Evolutionary conservation across 2,797 vertebrate species (phyloP).

Genomic region (Lophotriccus pileatus): DNA sequence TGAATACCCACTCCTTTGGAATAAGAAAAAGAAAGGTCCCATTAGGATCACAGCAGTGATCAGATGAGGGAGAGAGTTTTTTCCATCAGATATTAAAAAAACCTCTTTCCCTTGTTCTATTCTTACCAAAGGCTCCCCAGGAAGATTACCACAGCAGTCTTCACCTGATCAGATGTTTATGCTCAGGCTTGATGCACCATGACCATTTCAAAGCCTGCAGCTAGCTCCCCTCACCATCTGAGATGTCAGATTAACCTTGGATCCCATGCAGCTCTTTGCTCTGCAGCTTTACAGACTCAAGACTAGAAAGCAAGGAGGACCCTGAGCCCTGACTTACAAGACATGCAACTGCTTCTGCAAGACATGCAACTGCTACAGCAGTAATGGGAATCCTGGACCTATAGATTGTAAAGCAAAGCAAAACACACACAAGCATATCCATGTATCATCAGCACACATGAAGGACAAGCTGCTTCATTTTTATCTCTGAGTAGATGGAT

Average conservation of each 20-base stretch:
- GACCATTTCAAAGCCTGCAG: not conserved
- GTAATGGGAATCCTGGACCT: not conserved
- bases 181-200: not conserved
- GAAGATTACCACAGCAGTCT: not conserved
- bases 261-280: not conserved
- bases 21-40: not conserved
- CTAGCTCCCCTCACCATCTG: not conserved
- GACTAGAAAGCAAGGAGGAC: not conserved
- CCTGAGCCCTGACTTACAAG: not conserved
- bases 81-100: not conserved
- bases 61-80: not conserved
- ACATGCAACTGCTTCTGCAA: not conserved
- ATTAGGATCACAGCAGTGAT: not conserved
- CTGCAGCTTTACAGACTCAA: not conserved
- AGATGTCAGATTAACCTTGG: not conserved
- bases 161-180: not conserved
- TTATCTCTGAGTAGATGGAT: not conserved
- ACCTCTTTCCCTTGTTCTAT: not conserved
- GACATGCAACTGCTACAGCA: not conserved
- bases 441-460: not conserved
- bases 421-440: not conserved
- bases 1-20: slow-evolving; percentile 90
- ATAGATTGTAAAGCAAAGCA: not conserved
- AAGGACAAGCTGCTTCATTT: not conserved
- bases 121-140: not conserved